Evolutionary conservation across 2,888 invertebrate genomes (phyloP), one percentile per base, ranked within the genome.

Genomic region (Melieria omissa): DNA sequence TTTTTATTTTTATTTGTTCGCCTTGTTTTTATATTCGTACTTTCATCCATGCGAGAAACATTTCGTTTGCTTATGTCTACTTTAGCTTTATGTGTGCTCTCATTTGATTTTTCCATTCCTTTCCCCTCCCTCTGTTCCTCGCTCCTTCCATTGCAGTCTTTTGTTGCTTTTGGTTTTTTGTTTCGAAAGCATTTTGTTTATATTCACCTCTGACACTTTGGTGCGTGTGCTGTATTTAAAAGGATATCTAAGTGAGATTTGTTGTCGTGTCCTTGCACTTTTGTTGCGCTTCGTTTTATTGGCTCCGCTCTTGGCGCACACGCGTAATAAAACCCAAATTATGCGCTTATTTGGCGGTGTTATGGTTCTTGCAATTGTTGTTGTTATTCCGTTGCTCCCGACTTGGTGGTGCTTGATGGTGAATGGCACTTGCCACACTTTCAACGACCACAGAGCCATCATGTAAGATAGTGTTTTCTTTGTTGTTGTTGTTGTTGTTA

Each of bases 291-390:
- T 49, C 9, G 12, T 52, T 52, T 52, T 52, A 49, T 49, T 49
- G 49, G 49, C 12, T 9, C 12, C 52, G 52, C 9, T 52, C 14
- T 52, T n/a, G 29, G 29, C 29, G 12, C 49, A 55, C 12, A 55
- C 46, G 55, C 42, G 65, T 65, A 55, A 57, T 8, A 29, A 64
- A 14, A 63, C 10, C 29, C 46, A n/a, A 16, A 42, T 14, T 12
- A 54, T 73, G 74, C 78, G 75, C 76, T 29, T 29, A 29, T 29
- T 29, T 29, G 29, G 29, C 29, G 29, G 29, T 29, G 29, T 29
- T 29, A 29, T 29, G 29, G 29, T 29, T 29, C 29, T 29, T 29
- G 29, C 29, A 29, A 29, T 1, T 29, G 29, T 29, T 29, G 29
- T 29, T 29, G 29, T 29, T 29, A 29, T 29, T 1, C 29, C 29